Evolutionary conservation across 2,888 invertebrate genomes (phyloP).

Genomic region (Phalera bucephala): DNA sequence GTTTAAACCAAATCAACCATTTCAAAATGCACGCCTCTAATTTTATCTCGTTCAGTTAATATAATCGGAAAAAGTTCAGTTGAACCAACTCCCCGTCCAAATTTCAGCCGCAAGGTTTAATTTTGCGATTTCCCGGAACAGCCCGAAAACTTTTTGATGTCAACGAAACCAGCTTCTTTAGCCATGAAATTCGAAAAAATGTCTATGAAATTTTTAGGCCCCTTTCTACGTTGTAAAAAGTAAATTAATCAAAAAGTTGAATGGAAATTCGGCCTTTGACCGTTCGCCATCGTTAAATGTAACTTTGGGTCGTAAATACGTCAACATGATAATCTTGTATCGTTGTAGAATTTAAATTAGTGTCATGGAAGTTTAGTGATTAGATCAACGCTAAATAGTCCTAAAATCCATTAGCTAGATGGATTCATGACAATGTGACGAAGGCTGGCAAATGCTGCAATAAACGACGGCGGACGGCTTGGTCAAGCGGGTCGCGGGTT

Average conservation of each 20-base stretch:
- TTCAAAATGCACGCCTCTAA: conserved; percentile 27
- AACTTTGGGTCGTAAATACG: conserved; percentile 16
- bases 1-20: conserved; percentile 18
- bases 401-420: too few relatives aligned
- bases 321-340: conserved; percentile 9
- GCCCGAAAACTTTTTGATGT: conserved; percentile 60
- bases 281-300: conserved; percentile 13
- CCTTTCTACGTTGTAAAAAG: conserved; percentile 20
- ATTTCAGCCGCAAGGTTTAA: conserved; percentile 47
- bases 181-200: conserved; percentile 34
- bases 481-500: too few relatives aligned
- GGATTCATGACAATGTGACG: too few relatives aligned
- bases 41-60: conserved; percentile 55
- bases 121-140: conserved; percentile 50
- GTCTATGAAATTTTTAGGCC: conserved; percentile 23
- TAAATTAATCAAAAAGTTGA: conserved; percentile 32
- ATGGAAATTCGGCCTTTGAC: conserved; percentile 19
- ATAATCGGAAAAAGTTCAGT: conserved; percentile 30
- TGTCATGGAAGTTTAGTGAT: neutral
- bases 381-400: too few relatives aligned
- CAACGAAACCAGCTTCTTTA: conserved; percentile 42
- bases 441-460: too few relatives aligned
- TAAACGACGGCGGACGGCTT: too few relatives aligned
- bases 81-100: conserved; percentile 35
- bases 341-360: conserved; percentile 8